A percentile compares a stretch with the other conserved stretches of the same genome.
These are phyloP conservation scores for Parasteatoda lunata DNA, from an alignment of 2,888 invertebrate genomes.

Conservation along the genomic window DNA sequence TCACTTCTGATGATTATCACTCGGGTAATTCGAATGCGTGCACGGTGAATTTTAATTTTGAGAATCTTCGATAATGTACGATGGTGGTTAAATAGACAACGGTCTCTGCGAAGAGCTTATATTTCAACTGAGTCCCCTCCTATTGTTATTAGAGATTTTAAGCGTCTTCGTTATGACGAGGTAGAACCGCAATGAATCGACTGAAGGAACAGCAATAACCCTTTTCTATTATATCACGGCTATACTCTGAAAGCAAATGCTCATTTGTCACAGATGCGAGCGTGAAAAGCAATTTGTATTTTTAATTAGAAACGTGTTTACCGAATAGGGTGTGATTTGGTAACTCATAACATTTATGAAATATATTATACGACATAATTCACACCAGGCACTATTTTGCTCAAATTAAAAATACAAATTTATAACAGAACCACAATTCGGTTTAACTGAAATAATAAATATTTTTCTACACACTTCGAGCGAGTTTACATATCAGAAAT, in stretches of 20 bases:
- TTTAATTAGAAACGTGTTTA: constrained; percentile 32
- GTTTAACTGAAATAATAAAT: too few species aligned
- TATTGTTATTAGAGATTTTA: constrained; percentile 43
- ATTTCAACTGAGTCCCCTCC: neutral
- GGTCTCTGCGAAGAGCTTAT: neutral
- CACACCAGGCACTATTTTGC: constrained; percentile 8
- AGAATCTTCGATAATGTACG: constrained; percentile 28
- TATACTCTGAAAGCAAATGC: neutral
- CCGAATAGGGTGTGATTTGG: neutral
- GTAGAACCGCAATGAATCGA: constrained; percentile 16
- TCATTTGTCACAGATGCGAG: neutral
- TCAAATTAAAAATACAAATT: constrained; percentile 19
- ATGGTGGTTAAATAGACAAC: constrained; percentile 16
- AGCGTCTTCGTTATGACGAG: neutral
- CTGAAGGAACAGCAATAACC: neutral
- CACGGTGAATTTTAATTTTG: constrained; percentile 45
- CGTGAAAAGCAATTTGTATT: constrained; percentile 44
- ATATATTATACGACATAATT: neutral
- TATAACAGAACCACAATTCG: neutral
- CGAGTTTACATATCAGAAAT: too few species aligned
- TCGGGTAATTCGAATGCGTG: neutral
- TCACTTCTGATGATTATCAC: constrained; percentile 55
- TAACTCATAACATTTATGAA: neutral
- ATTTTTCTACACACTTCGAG: too few species aligned
- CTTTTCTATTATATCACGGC: constrained; percentile 1